Base-by-base conservation (phyloP, 2,113 vertebrate genomes). In the Dasyornis broadbenti region DNA sequence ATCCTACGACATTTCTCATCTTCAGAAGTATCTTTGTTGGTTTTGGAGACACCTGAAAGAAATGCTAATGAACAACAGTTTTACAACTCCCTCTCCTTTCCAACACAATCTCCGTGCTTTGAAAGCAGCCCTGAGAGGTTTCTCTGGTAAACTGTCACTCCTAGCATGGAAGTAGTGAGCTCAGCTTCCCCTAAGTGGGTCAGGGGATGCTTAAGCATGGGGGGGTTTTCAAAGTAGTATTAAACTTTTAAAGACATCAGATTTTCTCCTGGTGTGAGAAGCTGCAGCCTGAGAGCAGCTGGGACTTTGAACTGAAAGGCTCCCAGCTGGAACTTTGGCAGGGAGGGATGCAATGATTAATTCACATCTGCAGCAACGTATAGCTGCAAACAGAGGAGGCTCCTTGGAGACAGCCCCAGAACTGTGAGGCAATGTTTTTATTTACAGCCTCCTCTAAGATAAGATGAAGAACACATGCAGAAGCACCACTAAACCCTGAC, bases 11-110 rank as follows among this genome's bases (percentile, higher is more conserved):
- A 33, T 79, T 68, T 87, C 69, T 79, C 39, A 17, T 94, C 60
- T 88, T 96, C 89, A 88, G 84, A 96, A 86, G 45, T 42, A 16
- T 77, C 12, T 72, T 69, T 95, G 93, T 89, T 96, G 53, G 45
- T 45, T 82, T 93, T 91, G 90, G 91, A 89, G n/a, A 1, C 8
- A 89, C 64, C 47, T 54, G 84, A 83, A 77, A 89, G 69, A 82
- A 57, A 82, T 69, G 76, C 56, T 93, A 95, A 96, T 56, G 53
- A 61, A 40, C 49, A 83, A 57, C 37, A 60, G 57, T 68, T 93
- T 77, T 71, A 87, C 91, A 85, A 19, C 49, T 68, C 22, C 0
- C 15, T 78, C 86, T 83, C 47, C 70, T 91, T 93, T 82, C 85
- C 71, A 81, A 86, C 68, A 56, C 76, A 66, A 77, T 68, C 76